These are phyloP conservation scores for Venusia cambrica DNA, from an alignment of 2,888 invertebrate genomes.

Conservation along the genomic window DNA sequence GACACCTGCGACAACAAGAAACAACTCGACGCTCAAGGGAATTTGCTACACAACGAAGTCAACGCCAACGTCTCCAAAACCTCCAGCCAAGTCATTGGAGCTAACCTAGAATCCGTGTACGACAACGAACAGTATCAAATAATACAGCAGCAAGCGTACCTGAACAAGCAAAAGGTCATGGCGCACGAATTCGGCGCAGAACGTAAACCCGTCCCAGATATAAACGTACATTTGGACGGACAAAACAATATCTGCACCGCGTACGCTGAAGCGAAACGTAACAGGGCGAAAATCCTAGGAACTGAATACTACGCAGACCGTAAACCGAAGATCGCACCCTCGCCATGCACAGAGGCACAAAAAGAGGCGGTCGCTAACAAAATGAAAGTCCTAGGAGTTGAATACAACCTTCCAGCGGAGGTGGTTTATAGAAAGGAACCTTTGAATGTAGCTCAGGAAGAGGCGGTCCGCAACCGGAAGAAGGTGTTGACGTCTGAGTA, in stretches of 20 bases:
- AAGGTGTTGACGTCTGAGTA: conserved; percentile 48
- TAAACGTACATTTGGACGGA: conserved; percentile 45
- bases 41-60: conserved; percentile 42
- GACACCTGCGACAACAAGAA: conserved; percentile 56
- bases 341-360: conserved; percentile 69
- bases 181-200: conserved; percentile 67
- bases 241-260: conserved; percentile 56
- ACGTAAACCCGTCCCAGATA: conserved; percentile 37
- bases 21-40: conserved; percentile 61
- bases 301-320: conserved; percentile 45
- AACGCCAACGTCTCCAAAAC: conserved; percentile 43
- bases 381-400: conserved; percentile 81
- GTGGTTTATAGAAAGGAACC: conserved; percentile 42
- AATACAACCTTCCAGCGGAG: conserved; percentile 73
- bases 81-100: conserved; percentile 59
- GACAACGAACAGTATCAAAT: conserved; percentile 57
- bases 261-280: conserved; percentile 56
- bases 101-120: conserved; percentile 43
- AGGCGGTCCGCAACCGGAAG: conserved; percentile 58
- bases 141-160: conserved; percentile 64
- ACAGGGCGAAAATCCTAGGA: conserved; percentile 60
- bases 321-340: conserved; percentile 22
- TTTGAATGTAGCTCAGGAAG: conserved; percentile 60
- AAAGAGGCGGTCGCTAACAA: conserved; percentile 83
- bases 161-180: conserved; percentile 78